Percentiles rank a stretch among this genome's conserved stretches.
Conservation (phyloP, 37 sponge, comb jelly and placozoan species). For the Chondrosia reniformis region DNA sequence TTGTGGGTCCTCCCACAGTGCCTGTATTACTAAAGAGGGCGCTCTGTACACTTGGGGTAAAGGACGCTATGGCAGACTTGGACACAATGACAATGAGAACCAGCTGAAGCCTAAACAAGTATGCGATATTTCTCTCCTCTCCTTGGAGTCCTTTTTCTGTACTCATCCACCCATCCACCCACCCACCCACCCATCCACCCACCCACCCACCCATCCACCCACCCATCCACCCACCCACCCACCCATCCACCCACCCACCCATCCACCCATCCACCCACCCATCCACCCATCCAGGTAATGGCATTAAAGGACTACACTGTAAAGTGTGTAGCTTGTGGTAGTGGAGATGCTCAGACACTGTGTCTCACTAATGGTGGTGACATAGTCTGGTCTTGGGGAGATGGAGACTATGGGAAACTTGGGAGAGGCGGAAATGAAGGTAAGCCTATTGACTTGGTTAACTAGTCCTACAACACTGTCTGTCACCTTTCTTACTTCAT, state of each 20-base stretch:
- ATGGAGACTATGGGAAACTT: constrained; percentile 97
- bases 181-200: no score
- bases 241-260: no score
- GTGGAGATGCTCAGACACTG: constrained; percentile 94
- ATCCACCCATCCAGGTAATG: constrained; percentile 39
- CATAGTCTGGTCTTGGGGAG: constrained; percentile 91
- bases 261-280: no score
- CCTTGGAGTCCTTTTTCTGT: background rate
- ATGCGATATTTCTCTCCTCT: background rate
- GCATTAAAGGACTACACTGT: constrained; percentile 66
- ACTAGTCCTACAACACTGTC: no score
- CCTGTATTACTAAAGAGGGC: constrained; percentile 85
- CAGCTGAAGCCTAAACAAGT: constrained; percentile 89
- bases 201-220: no score
- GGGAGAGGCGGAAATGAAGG: constrained; percentile 93
- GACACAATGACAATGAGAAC: constrained; percentile 89
- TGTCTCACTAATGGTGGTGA: constrained; percentile 53
- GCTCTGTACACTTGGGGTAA: constrained; percentile 95
- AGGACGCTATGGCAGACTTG: constrained; percentile 93
- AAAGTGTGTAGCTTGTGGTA: constrained; percentile 82
- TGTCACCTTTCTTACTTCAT: no score
- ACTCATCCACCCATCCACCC: no score
- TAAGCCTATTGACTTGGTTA: background rate
- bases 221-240: no score
- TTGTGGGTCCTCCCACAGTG: constrained; percentile 94